Evolutionary conservation across 2,888 invertebrate species (phyloP).

Genomic region (Metalampra italica): DNA sequence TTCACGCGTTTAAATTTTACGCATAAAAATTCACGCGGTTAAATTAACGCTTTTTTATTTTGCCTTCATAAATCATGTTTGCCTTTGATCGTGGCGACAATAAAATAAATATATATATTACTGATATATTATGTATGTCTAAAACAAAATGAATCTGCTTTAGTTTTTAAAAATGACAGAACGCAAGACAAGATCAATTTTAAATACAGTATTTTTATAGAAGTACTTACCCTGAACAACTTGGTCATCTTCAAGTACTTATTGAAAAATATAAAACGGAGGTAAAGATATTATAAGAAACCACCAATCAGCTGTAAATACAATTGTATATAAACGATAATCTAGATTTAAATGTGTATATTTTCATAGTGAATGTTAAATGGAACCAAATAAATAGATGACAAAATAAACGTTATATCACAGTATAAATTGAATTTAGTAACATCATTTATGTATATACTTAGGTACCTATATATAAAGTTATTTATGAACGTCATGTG

Average conservation of each 20-base stretch:
- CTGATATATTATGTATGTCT: too few relatives aligned
- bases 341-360: slow-evolving; percentile 66
- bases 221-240: background rate
- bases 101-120: too few relatives aligned
- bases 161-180: too few relatives aligned
- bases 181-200: too few relatives aligned
- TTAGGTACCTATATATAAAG: slow-evolving; percentile 11
- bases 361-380: slow-evolving; percentile 76
- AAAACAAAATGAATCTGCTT: too few relatives aligned
- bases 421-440: slow-evolving; percentile 10
- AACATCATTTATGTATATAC: slow-evolving; percentile 7
- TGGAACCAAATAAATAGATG: slow-evolving; percentile 71
- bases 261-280: background rate
- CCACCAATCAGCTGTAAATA: slow-evolving; percentile 50
- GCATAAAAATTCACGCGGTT: too few relatives aligned
- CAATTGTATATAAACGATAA: slow-evolving; percentile 54
- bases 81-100: too few relatives aligned
- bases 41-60: too few relatives aligned
- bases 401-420: slow-evolving; percentile 18
- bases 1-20: too few relatives aligned
- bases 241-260: background rate
- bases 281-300: background rate
- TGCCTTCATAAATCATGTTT: too few relatives aligned
- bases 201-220: background rate
- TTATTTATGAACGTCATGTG: slow-evolving; percentile 23